Base-by-base conservation (phyloP, 1,140 invertebrate genomes). In the Drosophila santomea region DNA sequence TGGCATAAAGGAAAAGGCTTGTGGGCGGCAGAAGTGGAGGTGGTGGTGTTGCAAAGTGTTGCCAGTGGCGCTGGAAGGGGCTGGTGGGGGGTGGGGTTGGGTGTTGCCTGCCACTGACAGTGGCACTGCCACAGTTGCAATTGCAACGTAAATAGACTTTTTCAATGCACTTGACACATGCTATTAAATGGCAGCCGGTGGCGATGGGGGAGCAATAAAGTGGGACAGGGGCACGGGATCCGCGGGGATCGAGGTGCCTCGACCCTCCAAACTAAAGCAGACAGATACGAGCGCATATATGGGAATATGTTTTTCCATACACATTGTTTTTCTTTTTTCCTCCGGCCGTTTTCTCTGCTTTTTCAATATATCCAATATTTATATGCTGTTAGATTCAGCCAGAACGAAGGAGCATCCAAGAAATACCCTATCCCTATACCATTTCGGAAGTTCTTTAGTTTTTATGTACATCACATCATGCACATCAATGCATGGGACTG, bases 91-190 rank as follows among this genome's bases (percentile, higher is more conserved):
- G 32, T 45, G 23, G 25, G 25, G 20, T 15, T 39, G 17, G 38
- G 20, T 25, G 48, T 5, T 61, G 44, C 44, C 36, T 62, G 48
- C 32, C 41, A 63, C 54, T 55, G 73, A 48, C 48, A 47, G 60
- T 78, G 61, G 45, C 41, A 47, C 58, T 64, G 78, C 72, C 78
- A 77, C 74, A 73, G 79, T 81, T 83, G 80, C 84, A 88, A 90
- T 88, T 89, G 84, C 80, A 67, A 74, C 80, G 85, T 89, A 88
- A 88, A 88, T 89, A 88, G 84, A 88, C 84, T 88, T 88, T 88
- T 88, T 80, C 84, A 89, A 88, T 88, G 84, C 80, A 88, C 85
- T 88, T 89, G 84, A 88, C 84, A 89, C 84, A 88, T 90, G 85
- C 84, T 89, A 88, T 86, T 86, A 86, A 86, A 86, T 86, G 79